Conservation (phyloP, 1,140 invertebrate genomes). For the Drosophila serrata region DNA sequence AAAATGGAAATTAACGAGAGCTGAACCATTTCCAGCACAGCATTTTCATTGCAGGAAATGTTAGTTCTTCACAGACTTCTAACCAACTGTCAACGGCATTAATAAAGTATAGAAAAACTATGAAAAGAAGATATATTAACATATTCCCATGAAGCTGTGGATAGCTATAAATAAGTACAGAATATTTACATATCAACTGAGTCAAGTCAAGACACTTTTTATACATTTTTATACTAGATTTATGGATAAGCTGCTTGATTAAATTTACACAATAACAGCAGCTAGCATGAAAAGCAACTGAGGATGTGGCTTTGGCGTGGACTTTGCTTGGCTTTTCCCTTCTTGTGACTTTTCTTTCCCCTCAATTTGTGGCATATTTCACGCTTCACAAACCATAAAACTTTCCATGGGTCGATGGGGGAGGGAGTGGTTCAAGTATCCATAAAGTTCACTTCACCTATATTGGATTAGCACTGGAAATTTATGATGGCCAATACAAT, state of each 20-base stretch:
- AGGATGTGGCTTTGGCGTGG: neutral
- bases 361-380: constrained; percentile 77
- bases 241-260: constrained; percentile 25
- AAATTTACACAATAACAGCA: constrained; percentile 8
- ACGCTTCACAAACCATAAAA: constrained; percentile 77
- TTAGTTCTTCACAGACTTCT: neutral
- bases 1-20: neutral
- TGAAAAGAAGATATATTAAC: neutral
- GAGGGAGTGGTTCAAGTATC: constrained; percentile 62
- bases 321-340: constrained; percentile 8
- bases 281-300: neutral
- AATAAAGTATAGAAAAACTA: too few relatives aligned
- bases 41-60: neutral
- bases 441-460: constrained; percentile 82
- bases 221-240: constrained; percentile 9
- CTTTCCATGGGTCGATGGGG: constrained; percentile 35
- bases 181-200: constrained; percentile 4
- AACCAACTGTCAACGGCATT: neutral
- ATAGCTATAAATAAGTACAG: neutral
- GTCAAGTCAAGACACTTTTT: constrained; percentile 1
- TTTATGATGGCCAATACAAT: constrained; percentile 64
- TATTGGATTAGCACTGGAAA: constrained; percentile 78
- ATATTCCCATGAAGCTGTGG: too few relatives aligned
- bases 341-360: constrained; percentile 23
- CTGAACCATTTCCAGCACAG: neutral